Percentiles rank a stretch among this genome's conserved stretches.
Conservation (phyloP, 2,797 vertebrate genomes). For the Ispidina picta region DNA sequence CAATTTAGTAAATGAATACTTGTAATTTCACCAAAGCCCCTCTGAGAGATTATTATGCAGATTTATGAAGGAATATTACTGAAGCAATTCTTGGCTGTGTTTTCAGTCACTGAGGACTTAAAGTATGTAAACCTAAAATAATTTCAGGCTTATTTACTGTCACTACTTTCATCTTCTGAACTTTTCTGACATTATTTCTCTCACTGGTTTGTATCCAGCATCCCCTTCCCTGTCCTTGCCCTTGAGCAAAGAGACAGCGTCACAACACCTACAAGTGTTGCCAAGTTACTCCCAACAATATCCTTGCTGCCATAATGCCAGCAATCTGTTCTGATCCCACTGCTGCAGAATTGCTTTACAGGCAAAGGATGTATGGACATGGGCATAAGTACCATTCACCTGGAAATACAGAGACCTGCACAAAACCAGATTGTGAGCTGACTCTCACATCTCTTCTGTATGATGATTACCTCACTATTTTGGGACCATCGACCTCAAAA, state of each 20-base stretch:
- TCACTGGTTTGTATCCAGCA: conserved; percentile 64
- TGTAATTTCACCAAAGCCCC: conserved; percentile 82
- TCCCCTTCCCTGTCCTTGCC: conserved; percentile 74
- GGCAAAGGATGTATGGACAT: conserved; percentile 41
- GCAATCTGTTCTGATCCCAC: conserved; percentile 78
- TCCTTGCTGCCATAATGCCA: conserved; percentile 75
- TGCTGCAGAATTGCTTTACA: conserved; percentile 62
- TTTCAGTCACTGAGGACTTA: conserved; percentile 74
- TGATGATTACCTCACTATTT: background rate
- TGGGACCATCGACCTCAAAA: background rate
- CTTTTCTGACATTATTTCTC: conserved; percentile 70
- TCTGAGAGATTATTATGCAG: conserved; percentile 82
- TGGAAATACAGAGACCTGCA: background rate
- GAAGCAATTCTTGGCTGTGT: conserved; percentile 80
- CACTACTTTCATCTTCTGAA: conserved; percentile 71
- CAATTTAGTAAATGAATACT: conserved; percentile 86
- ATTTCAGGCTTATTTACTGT: conserved; percentile 71
- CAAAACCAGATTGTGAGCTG: background rate
- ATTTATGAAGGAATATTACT: conserved; percentile 82
- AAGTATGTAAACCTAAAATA: conserved; percentile 77
- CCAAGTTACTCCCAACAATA: conserved; percentile 78
- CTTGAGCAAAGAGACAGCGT: conserved; percentile 78
- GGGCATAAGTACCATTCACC: background rate
- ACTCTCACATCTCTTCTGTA: background rate
- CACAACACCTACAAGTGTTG: conserved; percentile 73